Base-by-base conservation (phyloP, 2,113 vertebrate genomes). In the Thymallus thymallus region DNA sequence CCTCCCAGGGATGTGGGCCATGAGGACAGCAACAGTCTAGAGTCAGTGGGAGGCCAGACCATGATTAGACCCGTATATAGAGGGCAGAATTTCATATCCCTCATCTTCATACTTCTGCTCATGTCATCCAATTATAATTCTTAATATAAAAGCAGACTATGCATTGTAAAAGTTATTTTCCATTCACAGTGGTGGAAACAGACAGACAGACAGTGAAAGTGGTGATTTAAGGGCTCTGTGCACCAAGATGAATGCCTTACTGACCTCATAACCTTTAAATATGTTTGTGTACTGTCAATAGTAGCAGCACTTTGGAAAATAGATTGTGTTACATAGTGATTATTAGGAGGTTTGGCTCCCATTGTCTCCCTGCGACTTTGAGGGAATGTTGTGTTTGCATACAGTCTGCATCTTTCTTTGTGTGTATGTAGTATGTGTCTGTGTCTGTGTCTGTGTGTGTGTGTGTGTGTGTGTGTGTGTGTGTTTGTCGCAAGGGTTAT, bases 1-100 rank as follows among this genome's bases (percentile, higher is more conserved):
- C 51, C 10, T 79, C 71, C 71, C 81, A 56, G 71, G 73, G 73
- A 74, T 82, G 69, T 68, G 76, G 79, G 79, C 76, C 66, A 83
- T 76, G 70, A 75, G 58, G 79, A 78, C n/a, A 46, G 69, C 66
- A 74, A 74, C 64, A 71, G 78, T 80, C 29, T 78, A 69, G 83
- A 82, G 73, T 56, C 61, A 48, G 72, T 4, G 48, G 5, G 45
- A 67, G 68, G 60, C 85, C 62, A n/a, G 48, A 74, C 45, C 68
- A 58, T 79, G 67, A 77, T 73, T 55, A 84, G 5, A 81, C 23
- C 29, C 20, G 63, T 64, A 67, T 16, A n/a, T 61, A 77, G 69
- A 30, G 60, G 32, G 3, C 66, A 71, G 14, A 22, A 41, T 63
- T 51, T 51, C n/a, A 10, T 29, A 4, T 74, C 64, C 48, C 12